These are phyloP conservation scores for Psylliodes chrysocephalus DNA, from an alignment of 2,888 invertebrate species.

Conservation along the genomic window DNA sequence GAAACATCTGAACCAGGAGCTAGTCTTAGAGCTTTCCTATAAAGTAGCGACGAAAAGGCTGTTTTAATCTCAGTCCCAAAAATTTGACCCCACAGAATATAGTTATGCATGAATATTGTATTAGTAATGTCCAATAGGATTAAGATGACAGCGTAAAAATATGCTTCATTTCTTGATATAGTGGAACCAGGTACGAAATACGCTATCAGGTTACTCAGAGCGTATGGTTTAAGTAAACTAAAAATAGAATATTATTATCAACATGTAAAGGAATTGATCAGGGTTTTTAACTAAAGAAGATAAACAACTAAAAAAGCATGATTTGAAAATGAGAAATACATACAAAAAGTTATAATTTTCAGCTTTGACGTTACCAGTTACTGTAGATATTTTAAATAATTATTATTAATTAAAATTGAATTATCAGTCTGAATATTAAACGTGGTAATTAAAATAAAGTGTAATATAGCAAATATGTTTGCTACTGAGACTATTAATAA, in stretches of 20 bases:
- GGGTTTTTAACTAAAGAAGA: too few relatives aligned
- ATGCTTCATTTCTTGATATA: conserved; percentile 70
- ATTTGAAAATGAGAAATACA: too few relatives aligned
- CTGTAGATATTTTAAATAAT: too few relatives aligned
- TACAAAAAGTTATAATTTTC: too few relatives aligned
- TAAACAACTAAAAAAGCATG: too few relatives aligned
- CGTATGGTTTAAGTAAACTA: conserved; percentile 66
- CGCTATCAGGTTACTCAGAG: conserved; percentile 72
- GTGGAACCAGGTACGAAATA: conserved; percentile 70
- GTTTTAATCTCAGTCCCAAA: conserved; percentile 87
- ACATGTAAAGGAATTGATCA: too few relatives aligned
- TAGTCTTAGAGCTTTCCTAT: conserved; percentile 71
- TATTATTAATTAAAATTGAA: too few relatives aligned
- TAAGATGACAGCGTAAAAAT: conserved; percentile 77
- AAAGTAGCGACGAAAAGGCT: conserved; percentile 83
- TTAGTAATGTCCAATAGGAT: conserved; percentile 76
- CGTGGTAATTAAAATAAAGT: too few relatives aligned
- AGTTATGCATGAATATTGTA: conserved; percentile 76
- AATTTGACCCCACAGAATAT: conserved; percentile 83
- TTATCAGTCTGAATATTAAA: too few relatives aligned
- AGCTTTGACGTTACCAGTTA: too few relatives aligned
- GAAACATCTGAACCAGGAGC: conserved; percentile 78
- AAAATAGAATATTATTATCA: conserved; percentile 27
- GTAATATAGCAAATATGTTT: too few relatives aligned
- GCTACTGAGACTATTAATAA: too few relatives aligned